Conservation (phyloP, 2,797 vertebrate genomes). For the Steatocranus sp. region DNA sequence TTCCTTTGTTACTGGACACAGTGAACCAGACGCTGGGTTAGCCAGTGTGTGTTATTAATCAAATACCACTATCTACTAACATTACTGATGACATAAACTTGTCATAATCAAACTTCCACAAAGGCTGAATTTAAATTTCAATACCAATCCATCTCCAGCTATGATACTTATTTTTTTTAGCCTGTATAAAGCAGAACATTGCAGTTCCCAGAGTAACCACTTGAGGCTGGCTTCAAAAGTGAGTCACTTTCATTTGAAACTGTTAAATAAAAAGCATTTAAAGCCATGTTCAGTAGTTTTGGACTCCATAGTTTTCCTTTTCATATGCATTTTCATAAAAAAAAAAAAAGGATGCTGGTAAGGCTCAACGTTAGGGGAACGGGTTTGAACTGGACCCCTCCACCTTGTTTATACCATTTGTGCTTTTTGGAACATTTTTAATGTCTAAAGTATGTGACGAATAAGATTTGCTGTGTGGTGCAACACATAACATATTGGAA, state of each 20-base stretch:
- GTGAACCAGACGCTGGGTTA: slow-evolving; percentile 37
- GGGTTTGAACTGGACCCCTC: not conserved
- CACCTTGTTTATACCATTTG: fast-evolving
- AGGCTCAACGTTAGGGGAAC: not conserved
- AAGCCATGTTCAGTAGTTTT: not conserved
- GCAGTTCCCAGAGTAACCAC: not conserved
- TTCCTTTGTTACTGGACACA: slow-evolving; percentile 45
- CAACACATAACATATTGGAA: not conserved
- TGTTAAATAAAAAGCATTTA: not conserved
- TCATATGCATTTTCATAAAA: not conserved
- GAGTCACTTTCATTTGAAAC: not conserved
- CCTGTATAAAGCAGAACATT: not conserved
- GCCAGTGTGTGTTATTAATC: slow-evolving; percentile 23
- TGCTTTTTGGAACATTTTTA: not conserved
- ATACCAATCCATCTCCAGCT: not conserved
- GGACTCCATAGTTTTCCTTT: not conserved
- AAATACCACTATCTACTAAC: not conserved
- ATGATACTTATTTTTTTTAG: not conserved
- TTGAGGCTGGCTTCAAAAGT: not conserved
- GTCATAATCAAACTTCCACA: not conserved
- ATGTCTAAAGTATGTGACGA: not conserved
- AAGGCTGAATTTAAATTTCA: not conserved
- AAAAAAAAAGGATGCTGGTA: not conserved
- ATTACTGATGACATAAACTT: not conserved
- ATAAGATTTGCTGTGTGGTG: not conserved